Evolutionary conservation across 1,140 invertebrate species (phyloP).

Genomic region (Apis cerana): DNA sequence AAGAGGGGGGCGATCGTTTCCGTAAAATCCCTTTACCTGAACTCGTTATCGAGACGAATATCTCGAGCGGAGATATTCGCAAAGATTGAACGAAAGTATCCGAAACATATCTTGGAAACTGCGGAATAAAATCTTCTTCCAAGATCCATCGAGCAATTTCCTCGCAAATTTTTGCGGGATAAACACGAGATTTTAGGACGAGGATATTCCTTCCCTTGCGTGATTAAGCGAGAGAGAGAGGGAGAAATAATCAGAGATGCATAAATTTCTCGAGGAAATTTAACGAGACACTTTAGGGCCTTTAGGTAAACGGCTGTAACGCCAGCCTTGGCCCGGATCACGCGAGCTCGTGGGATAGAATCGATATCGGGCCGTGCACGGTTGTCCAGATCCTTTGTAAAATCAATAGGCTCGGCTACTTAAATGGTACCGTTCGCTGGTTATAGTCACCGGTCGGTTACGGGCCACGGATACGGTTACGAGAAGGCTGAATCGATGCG

Average conservation of each 20-base stretch:
- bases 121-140: too few relatives aligned
- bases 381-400: constrained; percentile 52
- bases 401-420: constrained; percentile 53
- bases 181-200: too few relatives aligned
- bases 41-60: too few relatives aligned
- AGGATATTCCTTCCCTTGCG: too few relatives aligned
- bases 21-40: not conserved
- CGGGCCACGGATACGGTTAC: constrained; percentile 40
- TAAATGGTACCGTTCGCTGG: constrained; percentile 57
- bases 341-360: constrained; percentile 28
- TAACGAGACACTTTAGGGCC: constrained; percentile 24
- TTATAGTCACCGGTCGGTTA: constrained; percentile 46
- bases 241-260: too few relatives aligned
- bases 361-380: constrained; percentile 27
- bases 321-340: constrained; percentile 53
- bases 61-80: too few relatives aligned
- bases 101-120: too few relatives aligned
- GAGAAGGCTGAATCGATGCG: constrained; percentile 40
- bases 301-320: not conserved
- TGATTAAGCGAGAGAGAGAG: too few relatives aligned
- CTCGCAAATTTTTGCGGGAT: too few relatives aligned
- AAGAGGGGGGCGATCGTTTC: constrained; percentile 5
- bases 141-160: too few relatives aligned
- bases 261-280: not conserved
- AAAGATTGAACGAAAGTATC: too few relatives aligned